Base-by-base conservation (phyloP, 2,113 vertebrate genomes). In the Paramisgurnus dabryanus region DNA sequence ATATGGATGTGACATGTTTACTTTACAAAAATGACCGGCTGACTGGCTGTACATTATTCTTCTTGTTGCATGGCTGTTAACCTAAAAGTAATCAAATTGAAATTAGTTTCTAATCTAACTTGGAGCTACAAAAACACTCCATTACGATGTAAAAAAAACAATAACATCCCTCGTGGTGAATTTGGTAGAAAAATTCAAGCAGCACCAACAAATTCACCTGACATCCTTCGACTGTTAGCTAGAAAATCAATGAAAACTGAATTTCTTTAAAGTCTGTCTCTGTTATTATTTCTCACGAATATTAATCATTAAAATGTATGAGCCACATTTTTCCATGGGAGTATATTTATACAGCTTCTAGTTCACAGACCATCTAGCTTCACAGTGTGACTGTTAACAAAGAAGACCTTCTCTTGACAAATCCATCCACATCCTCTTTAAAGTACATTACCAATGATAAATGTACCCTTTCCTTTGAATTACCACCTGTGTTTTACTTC, bases 381-480 rank as follows among this genome's bases (percentile, higher is more conserved):
- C 27, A 34, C 22, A 72, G 11, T 67, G 64, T 50, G 58, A 63
- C 63, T 61, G 45, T 68, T 72, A 45, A 58, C 69, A 72, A 64
- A 64, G 11, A 27, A 58, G 43, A 78, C 43, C n/a, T 53, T 55
- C 27, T 78, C 41, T 41, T 66, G 65, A 67, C 57, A 34, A 57
- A 72, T 49, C 55, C 27, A 61, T 69, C 49, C 10, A 15, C 76
- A 49, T 68, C 50, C 69, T 45, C 67, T 83, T 68, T 80, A 67
- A 61, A 83, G 53, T 65, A 65, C 47, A 76, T 60, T 77, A 60
- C 40, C 64, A 57, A 65, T 76, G 71, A 68, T 69, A 57, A 71
- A 80, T 67, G 67, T 41, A 70, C 63, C 34, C 27, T 49, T 83
- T 75, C 9, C 43, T 41, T 71, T 49, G 57, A 53, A 4, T 72